phyloP scores from a whole-genome alignment of 2,113 vertebrate genomes.

The Lutjanus erythropterus region DNA sequence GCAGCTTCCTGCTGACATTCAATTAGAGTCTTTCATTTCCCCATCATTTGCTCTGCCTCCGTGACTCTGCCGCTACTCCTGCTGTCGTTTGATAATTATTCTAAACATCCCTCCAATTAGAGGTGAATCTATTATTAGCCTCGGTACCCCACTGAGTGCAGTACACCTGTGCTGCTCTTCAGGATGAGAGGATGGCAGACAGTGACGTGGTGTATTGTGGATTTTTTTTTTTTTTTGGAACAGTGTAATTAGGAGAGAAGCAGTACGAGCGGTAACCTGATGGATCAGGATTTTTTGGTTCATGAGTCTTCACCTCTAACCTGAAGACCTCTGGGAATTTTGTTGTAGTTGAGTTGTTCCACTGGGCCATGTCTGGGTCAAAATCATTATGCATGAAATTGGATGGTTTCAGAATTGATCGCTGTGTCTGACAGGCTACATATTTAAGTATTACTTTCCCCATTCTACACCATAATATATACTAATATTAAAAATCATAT shows the following conservation, averaged over 20 bases:
- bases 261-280: background rate
- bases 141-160: background rate
- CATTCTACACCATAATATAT: background rate
- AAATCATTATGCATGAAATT: slow-evolving; percentile 7
- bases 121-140: slow-evolving; percentile 48
- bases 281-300: background rate
- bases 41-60: slow-evolving; percentile 56
- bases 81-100: slow-evolving; percentile 73
- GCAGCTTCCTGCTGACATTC: slow-evolving; percentile 75
- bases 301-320: slow-evolving; percentile 7
- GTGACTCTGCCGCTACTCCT: slow-evolving; percentile 46
- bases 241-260: background rate
- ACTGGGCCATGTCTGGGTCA: background rate
- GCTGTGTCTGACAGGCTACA: background rate
- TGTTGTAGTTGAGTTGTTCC: slow-evolving; percentile 1
- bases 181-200: slow-evolving; percentile 4
- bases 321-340: slow-evolving; percentile 11
- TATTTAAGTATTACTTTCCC: background rate
- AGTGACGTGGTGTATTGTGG: background rate
- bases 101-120: slow-evolving; percentile 54
- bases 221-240: background rate
- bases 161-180: slow-evolving; percentile 39
- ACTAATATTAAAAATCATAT: too few species aligned
- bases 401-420: slow-evolving; percentile 15
- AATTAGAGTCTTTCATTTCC: slow-evolving; percentile 74